Evolutionary conservation across 2,797 vertebrate genomes (phyloP).

Genomic region (Xenentodon cancila): DNA sequence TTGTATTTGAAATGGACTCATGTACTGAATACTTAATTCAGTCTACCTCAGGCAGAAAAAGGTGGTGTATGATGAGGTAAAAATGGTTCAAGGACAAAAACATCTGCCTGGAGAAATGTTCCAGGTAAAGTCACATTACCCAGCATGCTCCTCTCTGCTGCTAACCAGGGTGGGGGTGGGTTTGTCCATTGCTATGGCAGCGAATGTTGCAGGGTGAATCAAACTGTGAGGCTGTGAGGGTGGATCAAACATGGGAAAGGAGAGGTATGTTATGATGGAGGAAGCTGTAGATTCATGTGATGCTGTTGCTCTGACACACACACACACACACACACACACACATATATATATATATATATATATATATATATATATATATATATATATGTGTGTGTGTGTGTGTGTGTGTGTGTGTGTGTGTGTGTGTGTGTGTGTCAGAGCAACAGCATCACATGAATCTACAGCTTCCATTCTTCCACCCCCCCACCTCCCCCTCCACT

Average conservation of each 20-base stretch:
- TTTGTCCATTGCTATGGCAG: slow-evolving; percentile 66
- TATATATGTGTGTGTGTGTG: no score
- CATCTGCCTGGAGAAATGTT: slow-evolving; percentile 43
- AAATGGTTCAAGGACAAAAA: slow-evolving; percentile 62
- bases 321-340: no score
- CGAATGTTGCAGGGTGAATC: slow-evolving; percentile 32
- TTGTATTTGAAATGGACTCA: slow-evolving; percentile 15
- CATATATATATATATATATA: no score
- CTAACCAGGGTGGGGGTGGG: slow-evolving; percentile 9
- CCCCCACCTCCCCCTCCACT: slow-evolving; percentile 7
- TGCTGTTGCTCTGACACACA: no score
- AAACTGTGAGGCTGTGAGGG: no score
- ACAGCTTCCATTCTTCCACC: slow-evolving; percentile 51
- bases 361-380: no score
- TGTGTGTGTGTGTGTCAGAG: slow-evolving; percentile 4
- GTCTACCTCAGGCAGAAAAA: not conserved
- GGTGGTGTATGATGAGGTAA: slow-evolving; percentile 12
- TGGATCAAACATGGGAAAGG: no score
- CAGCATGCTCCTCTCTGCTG: slow-evolving; percentile 60
- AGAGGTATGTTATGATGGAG: no score
- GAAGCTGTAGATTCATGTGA: no score
- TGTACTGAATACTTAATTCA: slow-evolving; percentile 23
- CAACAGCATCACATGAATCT: slow-evolving; percentile 43
- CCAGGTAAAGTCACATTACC: slow-evolving; percentile 74
- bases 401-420: not conserved